Percentiles rank a stretch among this genome's conserved stretches.
Evolutionary conservation across 2,888 invertebrate species (phyloP).

Genomic region (Tenthredo livida): DNA sequence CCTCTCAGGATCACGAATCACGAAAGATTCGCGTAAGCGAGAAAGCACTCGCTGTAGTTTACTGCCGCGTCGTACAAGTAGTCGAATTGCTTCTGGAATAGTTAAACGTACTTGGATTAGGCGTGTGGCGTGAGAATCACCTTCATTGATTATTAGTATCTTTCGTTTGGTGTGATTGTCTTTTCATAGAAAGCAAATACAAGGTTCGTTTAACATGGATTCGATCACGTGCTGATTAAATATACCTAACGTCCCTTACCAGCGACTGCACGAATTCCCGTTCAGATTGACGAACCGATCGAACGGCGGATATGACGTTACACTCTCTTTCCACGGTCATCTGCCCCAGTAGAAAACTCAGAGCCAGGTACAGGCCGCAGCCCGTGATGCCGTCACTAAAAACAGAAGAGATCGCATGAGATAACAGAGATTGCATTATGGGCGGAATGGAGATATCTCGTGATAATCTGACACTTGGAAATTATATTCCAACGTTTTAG

Average conservation of each 20-base stretch:
- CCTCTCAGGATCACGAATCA: too few species aligned
- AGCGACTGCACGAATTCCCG: slow-evolving; percentile 74
- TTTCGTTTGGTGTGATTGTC: too few species aligned
- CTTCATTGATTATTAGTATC: too few species aligned
- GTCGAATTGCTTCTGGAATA: too few species aligned
- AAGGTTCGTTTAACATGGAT: too few species aligned
- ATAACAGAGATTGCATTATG: neutral
- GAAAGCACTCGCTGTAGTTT: too few species aligned
- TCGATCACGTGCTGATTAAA: too few species aligned
- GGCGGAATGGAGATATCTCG: neutral
- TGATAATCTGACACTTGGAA: neutral
- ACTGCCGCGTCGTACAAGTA: too few species aligned
- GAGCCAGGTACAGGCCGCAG: slow-evolving; percentile 76
- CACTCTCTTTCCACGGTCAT: slow-evolving; percentile 79
- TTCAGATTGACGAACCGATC: slow-evolving; percentile 77
- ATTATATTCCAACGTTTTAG: neutral
- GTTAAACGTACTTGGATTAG: too few species aligned
- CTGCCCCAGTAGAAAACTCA: slow-evolving; percentile 75
- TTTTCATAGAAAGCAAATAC: too few species aligned
- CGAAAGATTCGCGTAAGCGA: too few species aligned
- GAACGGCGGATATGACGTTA: slow-evolving; percentile 79
- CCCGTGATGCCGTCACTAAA: slow-evolving; percentile 78
- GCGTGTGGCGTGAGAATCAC: too few species aligned
- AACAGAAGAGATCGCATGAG: neutral
- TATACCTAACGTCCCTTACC: neutral